These are phyloP conservation scores for Vulpes ferrilata DNA, from an alignment of 2,113 vertebrate genomes.

Conservation along the genomic window DNA sequence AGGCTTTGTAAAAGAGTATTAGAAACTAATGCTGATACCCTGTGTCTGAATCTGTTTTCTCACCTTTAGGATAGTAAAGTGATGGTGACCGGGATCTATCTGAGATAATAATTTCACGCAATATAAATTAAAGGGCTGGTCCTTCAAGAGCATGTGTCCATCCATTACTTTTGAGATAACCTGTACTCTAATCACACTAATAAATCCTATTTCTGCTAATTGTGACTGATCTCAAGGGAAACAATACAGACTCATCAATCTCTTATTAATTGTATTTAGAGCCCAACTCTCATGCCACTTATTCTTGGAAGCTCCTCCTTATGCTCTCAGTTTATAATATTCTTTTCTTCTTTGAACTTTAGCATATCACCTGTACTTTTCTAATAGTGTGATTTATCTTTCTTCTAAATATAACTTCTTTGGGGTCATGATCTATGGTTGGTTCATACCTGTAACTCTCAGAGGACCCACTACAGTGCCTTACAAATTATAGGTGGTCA, in stretches of 20 bases:
- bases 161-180: background rate
- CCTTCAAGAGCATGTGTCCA: background rate
- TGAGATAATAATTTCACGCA: background rate
- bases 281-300: background rate
- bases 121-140: background rate
- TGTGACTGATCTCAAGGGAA: background rate
- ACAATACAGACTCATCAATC: background rate
- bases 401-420: background rate
- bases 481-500: background rate
- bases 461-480: background rate
- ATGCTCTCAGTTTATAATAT: background rate
- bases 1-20: background rate
- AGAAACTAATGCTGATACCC: background rate
- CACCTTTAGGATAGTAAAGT: background rate
- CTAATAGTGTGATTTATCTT: slow-evolving; percentile 4
- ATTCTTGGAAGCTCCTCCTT: background rate
- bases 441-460: slow-evolving; percentile 11
- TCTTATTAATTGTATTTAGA: background rate
- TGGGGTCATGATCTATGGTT: background rate
- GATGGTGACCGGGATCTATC: background rate
- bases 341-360: background rate
- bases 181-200: background rate
- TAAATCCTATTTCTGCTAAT: background rate
- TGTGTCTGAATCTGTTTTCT: background rate
- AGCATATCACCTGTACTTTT: background rate